These are phyloP conservation scores for Heliothis peltigera DNA, from an alignment of 2,888 invertebrate genomes.

Conservation along the genomic window DNA sequence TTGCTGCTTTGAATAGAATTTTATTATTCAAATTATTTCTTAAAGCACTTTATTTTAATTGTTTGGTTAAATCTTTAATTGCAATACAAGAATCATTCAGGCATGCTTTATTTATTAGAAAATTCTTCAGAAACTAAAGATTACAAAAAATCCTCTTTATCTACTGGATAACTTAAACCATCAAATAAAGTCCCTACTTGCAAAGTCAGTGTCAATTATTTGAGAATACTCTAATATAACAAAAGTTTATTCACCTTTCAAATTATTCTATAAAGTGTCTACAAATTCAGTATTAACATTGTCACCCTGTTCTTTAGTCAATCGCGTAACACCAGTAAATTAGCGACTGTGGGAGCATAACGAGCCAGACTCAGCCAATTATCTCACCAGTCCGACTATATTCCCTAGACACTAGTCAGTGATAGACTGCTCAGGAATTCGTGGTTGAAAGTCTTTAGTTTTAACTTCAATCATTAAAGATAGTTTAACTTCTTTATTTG, in stretches of 20 bases:
- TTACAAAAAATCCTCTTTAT: no score
- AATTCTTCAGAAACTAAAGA: no score
- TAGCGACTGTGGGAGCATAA: slow-evolving; percentile 16
- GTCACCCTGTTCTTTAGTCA: slow-evolving; percentile 18
- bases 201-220: no score
- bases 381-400: slow-evolving; percentile 16
- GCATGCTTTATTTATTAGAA: no score
- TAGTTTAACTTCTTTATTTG: background rate
- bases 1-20: no score
- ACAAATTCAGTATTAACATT: slow-evolving; percentile 1
- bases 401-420: slow-evolving; percentile 26
- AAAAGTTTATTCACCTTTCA: no score
- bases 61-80: background rate
- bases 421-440: slow-evolving; percentile 27
- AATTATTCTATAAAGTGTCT: no score
- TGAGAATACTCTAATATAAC: no score
- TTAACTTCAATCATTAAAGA: slow-evolving; percentile 9
- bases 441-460: slow-evolving; percentile 17
- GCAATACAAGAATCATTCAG: no score
- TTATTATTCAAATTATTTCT: background rate
- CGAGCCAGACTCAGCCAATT: slow-evolving; percentile 9
- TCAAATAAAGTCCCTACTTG: no score
- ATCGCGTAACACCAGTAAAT: slow-evolving; percentile 31
- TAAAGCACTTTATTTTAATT: background rate
- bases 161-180: no score